Base-by-base conservation (phyloP, 2,888 invertebrate genomes). In the Diabrotica balteata region DNA sequence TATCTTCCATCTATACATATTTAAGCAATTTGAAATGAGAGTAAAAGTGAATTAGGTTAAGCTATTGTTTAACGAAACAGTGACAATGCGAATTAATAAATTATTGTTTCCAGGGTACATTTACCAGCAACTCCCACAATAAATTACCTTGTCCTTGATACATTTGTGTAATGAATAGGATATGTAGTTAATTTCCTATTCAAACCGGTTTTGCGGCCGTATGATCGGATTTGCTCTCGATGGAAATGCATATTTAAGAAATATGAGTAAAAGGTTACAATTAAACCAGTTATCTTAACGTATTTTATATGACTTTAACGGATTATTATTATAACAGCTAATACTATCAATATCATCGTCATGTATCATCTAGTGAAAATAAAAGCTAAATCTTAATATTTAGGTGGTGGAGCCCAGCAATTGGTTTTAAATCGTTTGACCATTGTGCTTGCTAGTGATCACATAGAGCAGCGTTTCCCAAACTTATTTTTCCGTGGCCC, bases 141-240 rank as follows among this genome's bases (percentile, higher is more conserved):
- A 57, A 44, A 43, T 17, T 52, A 63, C 63, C 63, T 63, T 57
- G 63, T 57, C 63, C 63, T 63, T 63, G 63, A 63, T 47, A 44
- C 11, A 63, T 63, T 52, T 47, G 45, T 22, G 50, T 11, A 54
- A 63, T 10, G 45, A 59, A 59, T 47, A 49, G 8, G 7, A n/a
- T 8, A 44, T 44, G 50, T 47, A 49, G 42, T 44, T 50, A 7
- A 42, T 63, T 63, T 63, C 57, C 63, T 57, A 11, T 43, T 43
- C 42, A n/a, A 57, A 51, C 63, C 45, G 50, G 63, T 63, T 47
- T 46, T 54, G 46, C 51, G 17, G n/a, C 42, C 17, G 43, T 50
- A 42, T 49, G 8, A 44, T 43, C 10, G 8, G 46, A 32, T 57
- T 63, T 63, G 44, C 57, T 57, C 44, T 42, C 47, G 55, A 55